Evolutionary conservation across 1,140 invertebrate species (phyloP).

Genomic region (Ceratina calcarata): DNA sequence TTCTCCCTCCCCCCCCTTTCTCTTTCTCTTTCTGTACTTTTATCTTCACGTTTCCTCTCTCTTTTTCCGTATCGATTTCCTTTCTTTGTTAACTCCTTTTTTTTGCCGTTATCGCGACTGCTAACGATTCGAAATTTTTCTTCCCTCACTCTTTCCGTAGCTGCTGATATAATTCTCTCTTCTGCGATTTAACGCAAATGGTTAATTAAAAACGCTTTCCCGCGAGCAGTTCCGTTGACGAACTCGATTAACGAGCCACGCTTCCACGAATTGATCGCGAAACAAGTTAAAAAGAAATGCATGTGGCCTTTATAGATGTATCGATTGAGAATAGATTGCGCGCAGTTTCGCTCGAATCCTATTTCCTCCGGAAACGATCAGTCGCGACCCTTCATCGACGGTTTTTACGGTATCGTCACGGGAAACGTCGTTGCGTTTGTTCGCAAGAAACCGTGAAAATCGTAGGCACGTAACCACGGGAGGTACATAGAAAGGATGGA

Average conservation of each 20-base stretch:
- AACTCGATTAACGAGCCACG: conserved; percentile 37
- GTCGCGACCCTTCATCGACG: no score
- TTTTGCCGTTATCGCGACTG: conserved; percentile 22
- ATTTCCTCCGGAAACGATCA: conserved; percentile 25
- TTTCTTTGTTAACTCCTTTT: conserved; percentile 31
- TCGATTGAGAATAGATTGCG: conserved; percentile 26
- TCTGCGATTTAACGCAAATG: background rate
- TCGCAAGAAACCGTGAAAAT: conserved; percentile 24
- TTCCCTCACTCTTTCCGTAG: conserved; percentile 25
- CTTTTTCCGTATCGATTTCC: conserved; percentile 25
- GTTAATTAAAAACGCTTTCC: conserved; percentile 45
- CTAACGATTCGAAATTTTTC: conserved; percentile 56
- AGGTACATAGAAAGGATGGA: background rate
- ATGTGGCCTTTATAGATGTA: background rate
- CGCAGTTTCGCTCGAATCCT: conserved; percentile 2
- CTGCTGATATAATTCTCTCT: background rate
- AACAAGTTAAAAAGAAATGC: conserved; percentile 7
- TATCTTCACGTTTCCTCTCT: conserved; percentile 16
- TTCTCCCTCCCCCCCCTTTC: conserved; percentile 12
- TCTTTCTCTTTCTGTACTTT: conserved; percentile 23
- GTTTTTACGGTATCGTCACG: conserved; percentile 1
- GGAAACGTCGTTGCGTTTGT: background rate
- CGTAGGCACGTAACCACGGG: conserved; percentile 28
- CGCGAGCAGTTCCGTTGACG: conserved; percentile 1
- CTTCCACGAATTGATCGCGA: conserved; percentile 4